Evolutionary conservation across 2,797 vertebrate genomes (phyloP).

Genomic region (Scleropages formosus): DNA sequence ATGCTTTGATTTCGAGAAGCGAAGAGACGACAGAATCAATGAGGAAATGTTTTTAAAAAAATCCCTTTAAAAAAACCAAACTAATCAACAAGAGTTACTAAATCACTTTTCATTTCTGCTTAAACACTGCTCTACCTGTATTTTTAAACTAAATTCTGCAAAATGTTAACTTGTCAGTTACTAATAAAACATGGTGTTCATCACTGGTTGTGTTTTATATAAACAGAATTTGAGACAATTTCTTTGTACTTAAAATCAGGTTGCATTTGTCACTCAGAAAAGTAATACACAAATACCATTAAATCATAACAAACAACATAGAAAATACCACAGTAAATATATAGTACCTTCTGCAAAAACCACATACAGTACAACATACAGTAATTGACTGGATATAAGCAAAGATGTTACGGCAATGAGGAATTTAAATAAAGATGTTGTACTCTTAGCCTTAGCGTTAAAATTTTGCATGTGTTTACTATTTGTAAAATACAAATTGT

Average conservation of each 20-base stretch:
- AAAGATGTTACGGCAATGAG: neutral
- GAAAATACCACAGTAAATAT: neutral
- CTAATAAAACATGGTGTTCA: slow-evolving; percentile 5
- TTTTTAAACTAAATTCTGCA: slow-evolving; percentile 11
- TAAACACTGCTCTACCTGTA: neutral
- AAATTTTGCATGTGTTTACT: neutral
- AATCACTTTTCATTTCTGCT: neutral
- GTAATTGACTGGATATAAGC: slow-evolving; percentile 3
- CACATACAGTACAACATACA: neutral
- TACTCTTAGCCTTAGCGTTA: slow-evolving; percentile 5
- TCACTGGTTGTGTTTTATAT: neutral
- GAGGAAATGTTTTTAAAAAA: slow-evolving; percentile 12
- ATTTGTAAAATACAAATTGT: slow-evolving; percentile 6
- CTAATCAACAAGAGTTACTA: neutral
- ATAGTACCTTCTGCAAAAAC: neutral
- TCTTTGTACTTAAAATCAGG: neutral
- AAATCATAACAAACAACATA: neutral
- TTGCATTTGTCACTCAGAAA: neutral
- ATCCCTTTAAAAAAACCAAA: neutral
- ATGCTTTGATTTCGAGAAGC: neutral
- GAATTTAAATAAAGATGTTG: slow-evolving; percentile 23
- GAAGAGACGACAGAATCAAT: slow-evolving; percentile 16
- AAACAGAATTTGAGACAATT: neutral
- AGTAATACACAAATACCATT: neutral
- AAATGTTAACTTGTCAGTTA: slow-evolving; percentile 3